Evolutionary conservation across 2,888 invertebrate species (phyloP).

Genomic region (Hyles lineata): DNA sequence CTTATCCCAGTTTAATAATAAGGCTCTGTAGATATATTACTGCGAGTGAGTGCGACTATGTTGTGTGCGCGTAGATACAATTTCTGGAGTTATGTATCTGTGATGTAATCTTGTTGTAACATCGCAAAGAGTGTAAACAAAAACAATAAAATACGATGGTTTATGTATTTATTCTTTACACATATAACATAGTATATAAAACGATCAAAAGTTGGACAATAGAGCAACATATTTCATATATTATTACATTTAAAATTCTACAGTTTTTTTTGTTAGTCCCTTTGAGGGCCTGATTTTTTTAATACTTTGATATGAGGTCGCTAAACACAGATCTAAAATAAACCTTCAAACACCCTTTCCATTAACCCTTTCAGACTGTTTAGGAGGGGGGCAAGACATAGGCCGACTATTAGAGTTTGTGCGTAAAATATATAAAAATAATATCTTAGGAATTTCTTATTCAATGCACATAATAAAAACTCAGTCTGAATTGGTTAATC

Average conservation of each 20-base stretch:
- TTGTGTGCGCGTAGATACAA: too few species aligned
- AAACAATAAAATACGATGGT: neutral
- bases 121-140: too few species aligned
- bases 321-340: conserved; percentile 6
- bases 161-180: conserved; percentile 5
- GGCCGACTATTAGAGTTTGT: neutral
- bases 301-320: conserved; percentile 19
- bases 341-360: neutral
- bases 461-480: neutral
- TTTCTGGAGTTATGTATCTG: too few species aligned
- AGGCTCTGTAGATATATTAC: too few species aligned
- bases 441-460: neutral
- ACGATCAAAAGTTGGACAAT: conserved; percentile 14
- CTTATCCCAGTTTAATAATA: too few species aligned
- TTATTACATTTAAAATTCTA: conserved; percentile 3
- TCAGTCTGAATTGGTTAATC: conserved; percentile 9
- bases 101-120: too few species aligned
- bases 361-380: conserved; percentile 15
- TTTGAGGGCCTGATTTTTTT: neutral
- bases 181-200: conserved; percentile 14
- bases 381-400: neutral
- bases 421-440: neutral
- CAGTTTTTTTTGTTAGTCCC: neutral
- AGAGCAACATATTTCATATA: neutral
- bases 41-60: too few species aligned